Percentiles rank a stretch among this genome's conserved stretches.
These are phyloP conservation scores for Apis dorsata DNA, from an alignment of 1,140 invertebrate species.

Conservation along the genomic window DNA sequence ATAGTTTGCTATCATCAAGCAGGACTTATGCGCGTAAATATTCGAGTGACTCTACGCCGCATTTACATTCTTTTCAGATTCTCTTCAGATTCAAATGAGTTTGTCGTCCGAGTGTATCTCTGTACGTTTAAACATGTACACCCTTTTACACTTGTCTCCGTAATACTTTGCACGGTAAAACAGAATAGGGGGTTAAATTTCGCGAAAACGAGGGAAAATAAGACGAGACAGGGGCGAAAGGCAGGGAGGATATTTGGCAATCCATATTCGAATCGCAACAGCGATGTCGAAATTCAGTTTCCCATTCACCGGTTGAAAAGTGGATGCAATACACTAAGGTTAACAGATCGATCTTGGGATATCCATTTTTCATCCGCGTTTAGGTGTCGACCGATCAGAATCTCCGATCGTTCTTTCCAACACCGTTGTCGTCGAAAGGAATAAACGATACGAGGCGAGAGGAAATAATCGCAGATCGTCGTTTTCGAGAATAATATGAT, in stretches of 20 bases:
- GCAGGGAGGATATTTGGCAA: too few relatives aligned
- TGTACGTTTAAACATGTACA: background rate
- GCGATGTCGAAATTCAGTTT: constrained; percentile 39
- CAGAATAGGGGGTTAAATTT: too few relatives aligned
- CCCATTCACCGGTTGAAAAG: background rate
- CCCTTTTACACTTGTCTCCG: background rate
- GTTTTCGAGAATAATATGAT: too few relatives aligned
- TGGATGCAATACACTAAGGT: constrained; percentile 12
- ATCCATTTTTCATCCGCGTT: constrained; percentile 54
- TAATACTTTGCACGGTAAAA: background rate
- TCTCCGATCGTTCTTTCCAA: constrained; percentile 9
- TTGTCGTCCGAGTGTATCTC: background rate
- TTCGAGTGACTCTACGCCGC: background rate
- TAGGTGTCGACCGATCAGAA: constrained; percentile 33
- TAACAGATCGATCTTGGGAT: constrained; percentile 6
- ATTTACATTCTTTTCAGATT: constrained; percentile 18
- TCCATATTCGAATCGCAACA: background rate
- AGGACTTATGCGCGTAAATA: background rate
- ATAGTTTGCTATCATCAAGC: background rate
- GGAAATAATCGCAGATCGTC: background rate
- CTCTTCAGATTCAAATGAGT: constrained; percentile 9
- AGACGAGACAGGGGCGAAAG: too few relatives aligned
- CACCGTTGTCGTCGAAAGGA: background rate
- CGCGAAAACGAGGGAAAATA: background rate
- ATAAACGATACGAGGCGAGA: background rate